Evolutionary conservation across 2,888 invertebrate genomes (phyloP).

Genomic region (Parnassius apollo): DNA sequence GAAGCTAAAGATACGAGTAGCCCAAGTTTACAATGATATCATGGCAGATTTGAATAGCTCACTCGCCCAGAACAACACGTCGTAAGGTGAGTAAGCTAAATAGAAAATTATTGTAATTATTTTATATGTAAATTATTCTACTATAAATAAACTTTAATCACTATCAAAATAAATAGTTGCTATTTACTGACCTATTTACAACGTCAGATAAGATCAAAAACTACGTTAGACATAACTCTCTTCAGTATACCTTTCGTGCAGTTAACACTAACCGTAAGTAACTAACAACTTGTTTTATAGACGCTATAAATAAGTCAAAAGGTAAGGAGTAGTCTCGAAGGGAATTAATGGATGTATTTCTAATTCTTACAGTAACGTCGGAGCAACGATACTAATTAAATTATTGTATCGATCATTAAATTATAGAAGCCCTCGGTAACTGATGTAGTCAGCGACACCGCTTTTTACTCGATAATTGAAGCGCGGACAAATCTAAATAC

Average conservation of each 20-base stretch:
- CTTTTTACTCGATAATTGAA: neutral
- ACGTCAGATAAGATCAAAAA: too few species aligned
- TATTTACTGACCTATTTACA: too few species aligned
- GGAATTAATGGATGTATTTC: conserved; percentile 23
- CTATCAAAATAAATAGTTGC: too few species aligned
- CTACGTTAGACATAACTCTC: conserved; percentile 14
- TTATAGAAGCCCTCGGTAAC: conserved; percentile 3
- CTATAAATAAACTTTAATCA: too few species aligned
- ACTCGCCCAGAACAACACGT: too few species aligned
- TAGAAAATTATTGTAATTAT: too few species aligned
- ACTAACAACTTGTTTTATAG: conserved; percentile 23
- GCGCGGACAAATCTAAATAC: neutral
- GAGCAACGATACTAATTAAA: conserved; percentile 19
- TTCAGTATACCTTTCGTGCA: conserved; percentile 20
- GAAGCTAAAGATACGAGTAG: too few species aligned
- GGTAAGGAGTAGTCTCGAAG: conserved; percentile 21
- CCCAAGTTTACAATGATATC: too few species aligned
- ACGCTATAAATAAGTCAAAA: conserved; percentile 26
- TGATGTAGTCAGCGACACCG: neutral
- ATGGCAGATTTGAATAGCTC: too few species aligned
- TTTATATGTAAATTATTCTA: too few species aligned
- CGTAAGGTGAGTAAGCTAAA: too few species aligned
- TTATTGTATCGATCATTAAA: conserved; percentile 15
- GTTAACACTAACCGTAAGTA: conserved; percentile 17
- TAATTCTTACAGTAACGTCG: conserved; percentile 18